A percentile compares a stretch with the other conserved stretches of the same genome.
phyloP scores from a whole-genome alignment of 2,113 vertebrate genomes.

The Callaeas wilsoni region DNA sequence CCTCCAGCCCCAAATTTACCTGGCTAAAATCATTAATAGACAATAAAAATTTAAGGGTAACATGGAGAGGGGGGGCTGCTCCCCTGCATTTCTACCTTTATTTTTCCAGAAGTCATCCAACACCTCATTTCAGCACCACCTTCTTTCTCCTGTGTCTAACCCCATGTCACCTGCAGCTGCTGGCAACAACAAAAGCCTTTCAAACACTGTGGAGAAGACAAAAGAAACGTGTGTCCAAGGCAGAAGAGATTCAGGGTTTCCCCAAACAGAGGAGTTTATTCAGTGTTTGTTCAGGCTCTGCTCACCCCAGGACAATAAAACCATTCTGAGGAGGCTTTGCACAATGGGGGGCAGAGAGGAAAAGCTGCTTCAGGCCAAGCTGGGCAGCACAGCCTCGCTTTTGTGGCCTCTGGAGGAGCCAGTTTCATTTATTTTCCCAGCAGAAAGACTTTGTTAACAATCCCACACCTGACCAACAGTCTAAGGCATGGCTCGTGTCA shows the following conservation, averaged over 20 bases:
- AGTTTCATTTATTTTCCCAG: background rate
- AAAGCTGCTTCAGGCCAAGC: background rate
- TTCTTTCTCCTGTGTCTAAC: background rate
- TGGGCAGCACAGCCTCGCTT: background rate
- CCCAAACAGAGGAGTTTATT: background rate
- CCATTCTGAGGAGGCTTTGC: background rate
- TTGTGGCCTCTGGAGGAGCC: background rate
- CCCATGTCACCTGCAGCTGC: background rate
- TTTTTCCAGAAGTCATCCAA: background rate
- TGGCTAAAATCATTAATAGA: fast-evolving
- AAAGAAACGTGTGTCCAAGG: fast-evolving
- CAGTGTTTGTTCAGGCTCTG: background rate
- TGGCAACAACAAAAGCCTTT: background rate
- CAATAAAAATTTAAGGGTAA: background rate
- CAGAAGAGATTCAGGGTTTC: background rate
- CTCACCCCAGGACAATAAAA: background rate
- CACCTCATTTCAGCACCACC: background rate
- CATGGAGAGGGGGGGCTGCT: fast-evolving
- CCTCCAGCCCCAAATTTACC: background rate
- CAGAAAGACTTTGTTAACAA: background rate
- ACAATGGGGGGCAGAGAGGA: background rate
- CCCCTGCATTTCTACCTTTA: background rate
- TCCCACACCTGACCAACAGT: background rate
- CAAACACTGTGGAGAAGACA: background rate
- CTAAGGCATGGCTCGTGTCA: background rate